phyloP scores from a whole-genome alignment of 2,888 invertebrate genomes.

The Elegia similella region DNA sequence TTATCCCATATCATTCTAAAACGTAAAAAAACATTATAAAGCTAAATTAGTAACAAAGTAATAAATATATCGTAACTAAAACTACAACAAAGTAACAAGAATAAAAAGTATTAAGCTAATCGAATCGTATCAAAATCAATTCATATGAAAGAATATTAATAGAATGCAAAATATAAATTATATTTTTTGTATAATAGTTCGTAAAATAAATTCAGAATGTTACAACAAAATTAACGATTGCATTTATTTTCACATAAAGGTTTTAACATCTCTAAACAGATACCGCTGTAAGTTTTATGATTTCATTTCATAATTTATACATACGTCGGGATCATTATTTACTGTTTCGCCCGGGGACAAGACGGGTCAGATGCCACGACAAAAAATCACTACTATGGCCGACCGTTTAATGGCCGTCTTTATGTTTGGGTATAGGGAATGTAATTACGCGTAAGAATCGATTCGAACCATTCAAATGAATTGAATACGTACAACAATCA shows the following conservation, averaged over 20 bases:
- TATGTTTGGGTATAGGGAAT: conserved; percentile 39
- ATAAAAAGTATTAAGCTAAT: too few species aligned
- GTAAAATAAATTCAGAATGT: too few species aligned
- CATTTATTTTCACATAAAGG: background rate
- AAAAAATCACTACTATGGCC: conserved; percentile 49
- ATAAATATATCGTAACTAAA: too few species aligned
- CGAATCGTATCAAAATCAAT: too few species aligned
- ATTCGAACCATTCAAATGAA: conserved; percentile 29
- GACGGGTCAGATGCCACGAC: conserved; percentile 58
- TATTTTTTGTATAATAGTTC: too few species aligned
- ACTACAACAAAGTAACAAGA: too few species aligned
- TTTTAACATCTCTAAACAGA: conserved; percentile 38
- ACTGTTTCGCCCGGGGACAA: conserved; percentile 63
- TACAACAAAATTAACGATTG: too few species aligned
- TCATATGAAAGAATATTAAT: too few species aligned
- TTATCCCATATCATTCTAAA: too few species aligned
- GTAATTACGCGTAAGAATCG: conserved; percentile 32
- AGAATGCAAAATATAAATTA: too few species aligned
- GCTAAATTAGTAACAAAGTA: too few species aligned
- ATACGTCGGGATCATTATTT: conserved; percentile 62
- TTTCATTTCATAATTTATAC: conserved; percentile 66
- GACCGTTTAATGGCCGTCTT: conserved; percentile 48
- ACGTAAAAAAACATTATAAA: too few species aligned
- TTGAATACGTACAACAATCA: background rate
- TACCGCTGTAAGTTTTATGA: conserved; percentile 49